A percentile compares a stretch with the other conserved stretches of the same genome.
These are phyloP conservation scores for Nylanderia fulva DNA, from an alignment of 1,140 invertebrate species.

Conservation along the genomic window DNA sequence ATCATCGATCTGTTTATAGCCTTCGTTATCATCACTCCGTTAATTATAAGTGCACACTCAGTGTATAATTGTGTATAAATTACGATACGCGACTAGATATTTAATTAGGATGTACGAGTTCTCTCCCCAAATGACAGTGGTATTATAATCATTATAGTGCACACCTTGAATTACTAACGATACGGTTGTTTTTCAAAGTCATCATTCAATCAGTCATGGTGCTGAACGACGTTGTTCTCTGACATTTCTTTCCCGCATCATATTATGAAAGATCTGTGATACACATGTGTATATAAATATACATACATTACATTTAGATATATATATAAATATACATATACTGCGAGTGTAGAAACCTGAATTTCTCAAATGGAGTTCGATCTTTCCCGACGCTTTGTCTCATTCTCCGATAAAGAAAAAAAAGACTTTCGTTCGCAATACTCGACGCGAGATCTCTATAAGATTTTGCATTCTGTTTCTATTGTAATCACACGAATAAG, in stretches of 20 bases:
- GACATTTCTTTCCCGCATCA: conserved; percentile 48
- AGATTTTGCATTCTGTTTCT: conserved; percentile 14
- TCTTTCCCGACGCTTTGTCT: conserved; percentile 10
- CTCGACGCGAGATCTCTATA: neutral
- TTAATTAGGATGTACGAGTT: conserved; percentile 58
- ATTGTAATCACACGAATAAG: neutral
- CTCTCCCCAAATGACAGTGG: conserved; percentile 52
- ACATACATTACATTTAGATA: conserved; percentile 8
- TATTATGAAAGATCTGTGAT: conserved; percentile 51
- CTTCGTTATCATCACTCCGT: conserved; percentile 37
- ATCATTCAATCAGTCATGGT: conserved; percentile 11
- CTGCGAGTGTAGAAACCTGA: conserved; percentile 23
- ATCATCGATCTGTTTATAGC: conserved; percentile 61
- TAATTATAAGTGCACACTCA: conserved; percentile 68
- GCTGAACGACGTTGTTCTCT: conserved; percentile 15
- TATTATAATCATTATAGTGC: conserved; percentile 58
- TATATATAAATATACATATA: conserved; percentile 36
- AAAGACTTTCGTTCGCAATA: neutral
- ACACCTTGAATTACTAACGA: conserved; percentile 39
- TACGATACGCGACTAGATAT: conserved; percentile 67
- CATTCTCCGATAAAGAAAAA: neutral
- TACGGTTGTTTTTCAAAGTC: conserved; percentile 58
- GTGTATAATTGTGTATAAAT: conserved; percentile 74
- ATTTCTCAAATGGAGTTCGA: conserved; percentile 5
- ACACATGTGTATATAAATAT: conserved; percentile 57